Evolutionary conservation across 2,113 vertebrate genomes (phyloP), one percentile per base, ranked within the genome.

Genomic region (Dascyllus trimaculatus): DNA sequence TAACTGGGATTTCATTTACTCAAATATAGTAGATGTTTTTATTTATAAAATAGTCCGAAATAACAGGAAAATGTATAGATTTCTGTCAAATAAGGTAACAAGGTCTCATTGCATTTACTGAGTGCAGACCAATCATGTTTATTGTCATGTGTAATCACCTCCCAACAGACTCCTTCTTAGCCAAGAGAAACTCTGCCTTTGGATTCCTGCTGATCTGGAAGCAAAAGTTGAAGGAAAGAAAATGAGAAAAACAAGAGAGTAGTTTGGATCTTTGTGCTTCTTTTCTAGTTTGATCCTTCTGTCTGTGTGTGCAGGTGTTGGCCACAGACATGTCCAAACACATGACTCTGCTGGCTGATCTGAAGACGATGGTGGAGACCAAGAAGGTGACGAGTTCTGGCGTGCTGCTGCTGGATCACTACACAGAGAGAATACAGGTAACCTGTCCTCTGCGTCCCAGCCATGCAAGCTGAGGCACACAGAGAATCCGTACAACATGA

Each of bases 361-460:
- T 98, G 76, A 97, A 98, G 89, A 97, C 97, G 11, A 97, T 97
- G 97, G 97, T 98, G 90, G 97, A 98, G 89, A 97, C 97, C 54
- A 98, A 97, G 93, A 98, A 97, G 85, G 96, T 98, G 92, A 97
- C 97, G 1, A 97, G 96, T 65, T 94, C 96, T 4, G 97, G 97
- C 0, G 96, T 98, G 46, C 87, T 98, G 48, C 93, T 97, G 65
- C 89, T 97, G 84, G 97, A 98, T 83, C 95, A 97, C 89, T 97
- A 97, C 80, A 96, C 95, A 0, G 97, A 97, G 38, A 86, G 96
- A 5, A 96, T 96, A 85, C 96, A 97, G 96, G 97, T 97, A 81
- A 58, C 15, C 10, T 9, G 22, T 24, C 13, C 5, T 25, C 26
- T 61, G 17, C 4, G 2, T 59, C 13, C 25, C 24, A 11, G 4